Percentiles rank a stretch among this genome's conserved stretches.
Conservation (phyloP, 2,888 invertebrate species). For the Drosophila rellima region DNA sequence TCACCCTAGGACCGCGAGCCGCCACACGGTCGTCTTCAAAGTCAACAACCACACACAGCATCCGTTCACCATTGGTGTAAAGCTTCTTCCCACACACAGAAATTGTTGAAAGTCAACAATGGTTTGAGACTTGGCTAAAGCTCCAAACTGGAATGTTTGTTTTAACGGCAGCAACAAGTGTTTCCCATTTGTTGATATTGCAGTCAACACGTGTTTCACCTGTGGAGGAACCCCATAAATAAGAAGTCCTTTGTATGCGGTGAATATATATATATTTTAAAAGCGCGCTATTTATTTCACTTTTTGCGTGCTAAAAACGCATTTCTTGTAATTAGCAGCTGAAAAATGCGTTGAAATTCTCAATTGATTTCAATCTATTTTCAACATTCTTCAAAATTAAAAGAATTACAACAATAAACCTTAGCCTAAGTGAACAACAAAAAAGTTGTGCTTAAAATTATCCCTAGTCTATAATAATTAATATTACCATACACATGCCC, state of each 20-base stretch:
- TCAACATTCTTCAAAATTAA: constrained; percentile 67
- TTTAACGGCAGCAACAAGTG: constrained; percentile 45
- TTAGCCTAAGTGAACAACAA: constrained; percentile 57
- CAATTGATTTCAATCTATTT: constrained; percentile 59
- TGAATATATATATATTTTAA: constrained; percentile 20
- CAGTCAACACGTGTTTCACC: constrained; percentile 30
- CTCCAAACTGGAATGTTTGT: constrained; percentile 48
- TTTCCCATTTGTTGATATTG: neutral
- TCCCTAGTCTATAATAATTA: constrained; percentile 27
- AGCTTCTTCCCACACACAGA: constrained; percentile 31
- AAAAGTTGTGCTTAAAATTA: constrained; percentile 53
- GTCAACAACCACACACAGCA: constrained; percentile 56
- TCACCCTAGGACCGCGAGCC: constrained; percentile 29
- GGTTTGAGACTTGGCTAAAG: constrained; percentile 52
- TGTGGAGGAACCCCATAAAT: neutral
- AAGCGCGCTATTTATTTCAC: constrained; percentile 47
- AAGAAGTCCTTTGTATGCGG: neutral
- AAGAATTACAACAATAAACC: constrained; percentile 53
- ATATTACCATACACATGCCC: constrained; percentile 38
- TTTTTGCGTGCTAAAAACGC: constrained; percentile 33
- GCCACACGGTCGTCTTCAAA: constrained; percentile 45
- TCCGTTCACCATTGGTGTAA: constrained; percentile 45
- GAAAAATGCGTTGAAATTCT: constrained; percentile 61
- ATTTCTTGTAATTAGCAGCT: constrained; percentile 42
- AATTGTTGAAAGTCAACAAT: constrained; percentile 28